Base-by-base conservation (phyloP, 2,113 vertebrate species). In the Oenanthe melanoleuca region DNA sequence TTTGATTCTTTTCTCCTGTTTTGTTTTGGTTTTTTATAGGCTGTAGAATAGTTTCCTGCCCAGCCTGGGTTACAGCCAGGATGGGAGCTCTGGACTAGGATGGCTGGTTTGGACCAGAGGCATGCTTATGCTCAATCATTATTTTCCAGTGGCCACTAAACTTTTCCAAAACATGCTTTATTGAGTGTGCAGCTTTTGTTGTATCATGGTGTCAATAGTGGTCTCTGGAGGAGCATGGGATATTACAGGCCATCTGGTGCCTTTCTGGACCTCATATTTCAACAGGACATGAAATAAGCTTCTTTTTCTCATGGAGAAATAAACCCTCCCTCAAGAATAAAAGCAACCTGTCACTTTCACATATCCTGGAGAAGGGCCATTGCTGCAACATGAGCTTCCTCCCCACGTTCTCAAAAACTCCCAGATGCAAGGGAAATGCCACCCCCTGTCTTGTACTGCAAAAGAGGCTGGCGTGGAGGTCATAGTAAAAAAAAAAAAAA, bases 401-500 rank as follows among this genome's bases (percentile, higher is more conserved):
- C 29, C 28, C 57, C 24, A 28, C 0, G 0, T 37, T 20, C 25
- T n/a, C n/a, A n/a, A n/a, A n/a, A n/a, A n/a, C n/a, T n/a, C n/a
- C n/a, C n/a, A n/a, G n/a, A n/a, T n/a, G n/a, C n/a, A n/a, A n/a
- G n/a, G n/a, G n/a, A n/a, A n/a, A n/a, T n/a, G n/a, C n/a, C n/a
- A n/a, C n/a, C n/a, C n/a, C n/a, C n/a, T n/a, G n/a, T n/a, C n/a
- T n/a, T n/a, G n/a, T n/a, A n/a, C n/a, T n/a, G n/a, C n/a, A n/a
- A n/a, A n/a, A n/a, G n/a, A n/a, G n/a, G n/a, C n/a, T n/a, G n/a
- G n/a, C n/a, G n/a, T n/a, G n/a, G n/a, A n/a, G n/a, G n/a, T n/a
- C n/a, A n/a, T n/a, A n/a, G n/a, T n/a, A n/a, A n/a, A n/a, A n/a
- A n/a, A n/a, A n/a, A n/a, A n/a, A n/a, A n/a, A n/a, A n/a, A n/a